Evolutionary conservation across 2,113 vertebrate species (phyloP).

Genomic region (Micronycteris hirsuta): DNA sequence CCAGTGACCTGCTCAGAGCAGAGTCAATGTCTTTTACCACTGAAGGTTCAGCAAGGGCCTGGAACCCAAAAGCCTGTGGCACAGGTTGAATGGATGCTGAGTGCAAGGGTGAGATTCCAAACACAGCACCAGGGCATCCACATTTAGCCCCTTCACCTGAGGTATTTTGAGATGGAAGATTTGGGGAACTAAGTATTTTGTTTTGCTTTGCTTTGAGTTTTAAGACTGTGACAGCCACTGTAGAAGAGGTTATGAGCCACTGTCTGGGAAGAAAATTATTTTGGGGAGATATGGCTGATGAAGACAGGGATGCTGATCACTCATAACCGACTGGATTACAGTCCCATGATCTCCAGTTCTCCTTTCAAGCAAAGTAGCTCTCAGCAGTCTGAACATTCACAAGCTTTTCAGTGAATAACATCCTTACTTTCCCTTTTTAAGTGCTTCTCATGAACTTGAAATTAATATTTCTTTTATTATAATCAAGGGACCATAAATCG

Average conservation of each 20-base stretch:
- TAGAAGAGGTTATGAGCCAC: neutral
- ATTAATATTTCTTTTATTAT: constrained; percentile 44
- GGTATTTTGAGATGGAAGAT: neutral
- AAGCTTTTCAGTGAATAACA: neutral
- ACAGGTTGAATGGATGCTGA: neutral
- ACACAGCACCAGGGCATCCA: neutral
- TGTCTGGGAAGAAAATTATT: neutral
- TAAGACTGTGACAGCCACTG: neutral
- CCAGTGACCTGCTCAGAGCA: neutral
- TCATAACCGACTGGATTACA: neutral
- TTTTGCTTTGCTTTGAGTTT: neutral
- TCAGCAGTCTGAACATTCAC: neutral
- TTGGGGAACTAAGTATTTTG: neutral
- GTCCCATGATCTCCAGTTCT: neutral
- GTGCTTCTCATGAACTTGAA: neutral
- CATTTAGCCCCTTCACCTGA: neutral
- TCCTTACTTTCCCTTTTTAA: neutral
- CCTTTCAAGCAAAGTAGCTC: neutral
- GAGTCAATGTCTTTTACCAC: neutral
- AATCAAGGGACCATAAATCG: neutral
- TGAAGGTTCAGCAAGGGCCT: neutral
- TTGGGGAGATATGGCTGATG: neutral
- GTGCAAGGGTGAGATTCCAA: neutral
- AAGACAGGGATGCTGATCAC: neutral
- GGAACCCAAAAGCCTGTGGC: rapidly evolving